A percentile compares a stretch with the other conserved stretches of the same genome.
Conservation (phyloP, 2,888 invertebrate species). For the Cordylochernes scorpioides region DNA sequence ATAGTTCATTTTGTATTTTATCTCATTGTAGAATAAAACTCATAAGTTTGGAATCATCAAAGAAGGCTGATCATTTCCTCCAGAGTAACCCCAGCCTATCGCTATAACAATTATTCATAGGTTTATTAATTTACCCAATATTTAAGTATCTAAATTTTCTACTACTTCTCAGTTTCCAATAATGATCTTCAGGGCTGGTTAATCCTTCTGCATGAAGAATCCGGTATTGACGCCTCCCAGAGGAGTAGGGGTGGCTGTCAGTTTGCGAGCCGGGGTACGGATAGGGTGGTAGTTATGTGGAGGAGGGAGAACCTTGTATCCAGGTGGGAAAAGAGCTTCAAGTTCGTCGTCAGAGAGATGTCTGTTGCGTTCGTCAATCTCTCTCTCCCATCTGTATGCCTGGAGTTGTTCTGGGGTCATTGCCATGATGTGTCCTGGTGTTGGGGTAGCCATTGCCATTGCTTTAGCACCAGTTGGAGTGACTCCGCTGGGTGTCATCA, state of each 20-base stretch:
- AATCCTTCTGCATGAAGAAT: slow-evolving; percentile 75
- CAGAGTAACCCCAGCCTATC: too few species aligned
- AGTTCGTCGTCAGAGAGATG: slow-evolving; percentile 89
- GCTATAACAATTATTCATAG: too few species aligned
- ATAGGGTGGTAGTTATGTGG: slow-evolving; percentile 87
- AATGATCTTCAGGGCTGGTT: too few species aligned
- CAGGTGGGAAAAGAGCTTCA: slow-evolving; percentile 88
- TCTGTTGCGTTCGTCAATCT: slow-evolving; percentile 90
- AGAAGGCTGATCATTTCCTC: too few species aligned
- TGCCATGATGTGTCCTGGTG: slow-evolving; percentile 71
- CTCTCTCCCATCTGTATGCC: slow-evolving; percentile 90
- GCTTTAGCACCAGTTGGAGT: slow-evolving; percentile 79
- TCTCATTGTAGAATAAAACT: too few species aligned
- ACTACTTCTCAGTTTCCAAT: too few species aligned
- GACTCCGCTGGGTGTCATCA: slow-evolving; percentile 37
- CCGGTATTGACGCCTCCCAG: slow-evolving; percentile 33
- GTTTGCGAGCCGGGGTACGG: slow-evolving; percentile 83
- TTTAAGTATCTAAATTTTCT: too few species aligned
- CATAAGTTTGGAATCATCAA: too few species aligned
- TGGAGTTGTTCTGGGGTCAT: slow-evolving; percentile 99
- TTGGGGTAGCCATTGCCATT: slow-evolving; percentile 94
- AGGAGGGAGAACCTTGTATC: slow-evolving; percentile 84
- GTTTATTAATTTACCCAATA: too few species aligned
- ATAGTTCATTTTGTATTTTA: too few species aligned
- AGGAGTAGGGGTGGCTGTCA: slow-evolving; percentile 94